phyloP scores from a whole-genome alignment of 2,113 vertebrate genomes.

The Odocoileus hemionus region DNA sequence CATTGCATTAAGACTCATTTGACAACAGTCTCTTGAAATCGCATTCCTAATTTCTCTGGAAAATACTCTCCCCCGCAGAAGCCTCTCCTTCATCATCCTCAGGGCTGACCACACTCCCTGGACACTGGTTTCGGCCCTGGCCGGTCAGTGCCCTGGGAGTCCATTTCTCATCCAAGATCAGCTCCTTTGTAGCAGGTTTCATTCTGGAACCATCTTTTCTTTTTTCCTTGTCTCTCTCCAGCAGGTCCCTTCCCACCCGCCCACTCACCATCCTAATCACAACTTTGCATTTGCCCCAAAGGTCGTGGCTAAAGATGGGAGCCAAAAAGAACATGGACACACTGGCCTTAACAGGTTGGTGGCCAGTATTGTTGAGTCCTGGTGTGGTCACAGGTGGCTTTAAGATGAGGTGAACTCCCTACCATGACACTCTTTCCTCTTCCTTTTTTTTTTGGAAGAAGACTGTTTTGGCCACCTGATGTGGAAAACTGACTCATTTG shows the following conservation, averaged over 20 bases:
- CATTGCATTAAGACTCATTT: background rate
- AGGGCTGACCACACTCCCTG: background rate
- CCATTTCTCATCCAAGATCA: background rate
- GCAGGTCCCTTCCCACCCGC: accelerated
- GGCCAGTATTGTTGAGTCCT: background rate
- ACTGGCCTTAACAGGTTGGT: background rate
- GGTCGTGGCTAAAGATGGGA: background rate
- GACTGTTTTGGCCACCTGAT: background rate
- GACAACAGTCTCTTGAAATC: background rate
- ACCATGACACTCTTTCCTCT: background rate
- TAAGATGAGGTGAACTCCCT: background rate
- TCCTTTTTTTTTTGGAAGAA: background rate
- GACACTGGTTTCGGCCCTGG: background rate
- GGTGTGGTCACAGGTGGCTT: background rate
- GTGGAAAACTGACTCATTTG: background rate
- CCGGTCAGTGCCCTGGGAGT: accelerated
- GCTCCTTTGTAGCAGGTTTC: background rate
- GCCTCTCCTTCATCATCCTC: background rate
- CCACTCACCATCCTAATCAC: background rate
- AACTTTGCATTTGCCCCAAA: background rate
- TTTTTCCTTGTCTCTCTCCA: background rate
- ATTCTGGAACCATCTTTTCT: background rate
- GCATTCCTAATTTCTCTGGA: background rate
- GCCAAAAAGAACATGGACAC: background rate
- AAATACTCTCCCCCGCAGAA: background rate